Evolutionary conservation across 2,113 vertebrate species (phyloP), one percentile per base, ranked within the genome.

Genomic region (Spea bombifrons): DNA sequence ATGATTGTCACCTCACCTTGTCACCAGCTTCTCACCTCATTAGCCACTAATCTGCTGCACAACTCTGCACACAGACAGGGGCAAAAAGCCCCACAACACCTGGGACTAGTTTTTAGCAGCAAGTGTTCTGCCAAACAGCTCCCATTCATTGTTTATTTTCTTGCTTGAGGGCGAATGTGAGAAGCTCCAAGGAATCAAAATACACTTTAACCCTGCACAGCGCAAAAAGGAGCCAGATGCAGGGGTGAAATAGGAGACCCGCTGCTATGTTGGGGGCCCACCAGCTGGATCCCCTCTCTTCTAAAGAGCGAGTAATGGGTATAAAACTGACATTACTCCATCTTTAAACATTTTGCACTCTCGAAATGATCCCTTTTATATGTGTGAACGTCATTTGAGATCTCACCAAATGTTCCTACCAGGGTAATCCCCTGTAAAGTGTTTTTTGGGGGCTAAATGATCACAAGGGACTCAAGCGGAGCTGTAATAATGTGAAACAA

Each of bases 1-100:
- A 13, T 75, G 50, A 75, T 75, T 80, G 78, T 80, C 78, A 61
- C 78, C 71, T 67, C 71, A 49, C 55, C 78, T 74, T 80, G 78
- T 80, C 78, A 66, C 78, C 64, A n/a, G 43, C 13, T 61, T 45
- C 61, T 66, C 66, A 64, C n/a, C 16, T 66, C 43, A 72, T 73
- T 73, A 73, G 17, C 70, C 76, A 55, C 43, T 73, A 73, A 59
- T 47, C 48, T 66, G 53, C 44, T 55, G 71, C 13, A 50, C 65
- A 50, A 63, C 76, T 73, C 66, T 66, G 30, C 75, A 66, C 75
- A 4, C 64, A 13, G 53, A 66, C 66, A 16, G 44, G 53, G 65
- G 50, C 49, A 75, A 55, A 71, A 52, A 72, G 43, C 6, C 0
- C 17, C n/a, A 0, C 43, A 68, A 68, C 78, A 80, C 78, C 78